These are phyloP conservation scores for Notodromas monacha DNA, from an alignment of 2,888 invertebrate genomes.

Conservation along the genomic window DNA sequence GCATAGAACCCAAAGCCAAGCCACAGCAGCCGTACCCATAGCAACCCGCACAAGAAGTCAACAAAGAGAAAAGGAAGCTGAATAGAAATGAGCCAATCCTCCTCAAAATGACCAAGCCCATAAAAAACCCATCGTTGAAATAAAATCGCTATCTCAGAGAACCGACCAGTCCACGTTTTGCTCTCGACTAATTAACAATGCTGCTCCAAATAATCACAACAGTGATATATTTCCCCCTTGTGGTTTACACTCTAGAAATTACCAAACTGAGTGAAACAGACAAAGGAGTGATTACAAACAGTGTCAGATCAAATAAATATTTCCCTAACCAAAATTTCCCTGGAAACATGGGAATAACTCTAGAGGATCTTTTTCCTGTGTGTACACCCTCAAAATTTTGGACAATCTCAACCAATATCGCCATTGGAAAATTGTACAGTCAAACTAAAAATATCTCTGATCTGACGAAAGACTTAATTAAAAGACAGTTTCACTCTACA, in stretches of 20 bases:
- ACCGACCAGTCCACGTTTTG: conserved; percentile 1
- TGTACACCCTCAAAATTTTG: conserved; percentile 4
- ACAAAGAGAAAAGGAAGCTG: no score
- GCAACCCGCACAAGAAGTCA: conserved; percentile 4
- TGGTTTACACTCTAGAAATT: conserved; percentile 4
- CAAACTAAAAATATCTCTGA: conserved; percentile 2
- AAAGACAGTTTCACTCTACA: conserved; percentile 4
- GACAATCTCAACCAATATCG: conserved; percentile 4
- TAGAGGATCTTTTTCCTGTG: conserved; percentile 4
- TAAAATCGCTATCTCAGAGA: background rate
- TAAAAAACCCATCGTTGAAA: background rate
- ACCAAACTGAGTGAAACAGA: conserved; percentile 4
- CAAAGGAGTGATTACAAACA: conserved; percentile 4
- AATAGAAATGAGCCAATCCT: no score
- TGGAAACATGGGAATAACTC: conserved; percentile 4
- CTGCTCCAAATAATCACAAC: conserved; percentile 4
- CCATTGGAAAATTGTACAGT: conserved; percentile 2
- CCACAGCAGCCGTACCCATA: conserved; percentile 4
- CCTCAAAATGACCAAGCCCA: conserved; percentile 4
- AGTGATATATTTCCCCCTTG: conserved; percentile 4
- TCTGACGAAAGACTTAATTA: conserved; percentile 4
- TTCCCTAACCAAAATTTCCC: conserved; percentile 2
- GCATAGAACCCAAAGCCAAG: conserved; percentile 4
- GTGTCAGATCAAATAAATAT: conserved; percentile 4
- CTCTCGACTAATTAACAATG: conserved; percentile 4